Conservation (phyloP, 1,140 invertebrate species). For the Luehdorfia chinensis region DNA sequence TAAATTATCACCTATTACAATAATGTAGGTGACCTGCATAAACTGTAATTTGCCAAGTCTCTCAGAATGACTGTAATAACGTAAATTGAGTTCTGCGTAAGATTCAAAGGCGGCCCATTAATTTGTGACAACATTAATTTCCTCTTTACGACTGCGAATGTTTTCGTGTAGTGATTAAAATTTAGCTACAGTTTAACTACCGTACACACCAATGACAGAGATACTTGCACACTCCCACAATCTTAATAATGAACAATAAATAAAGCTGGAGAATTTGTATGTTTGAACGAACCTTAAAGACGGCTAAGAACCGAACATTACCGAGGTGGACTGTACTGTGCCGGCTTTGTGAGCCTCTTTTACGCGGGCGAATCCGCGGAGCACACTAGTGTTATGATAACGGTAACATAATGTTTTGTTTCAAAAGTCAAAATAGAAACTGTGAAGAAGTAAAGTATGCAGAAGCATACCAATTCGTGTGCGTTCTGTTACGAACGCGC, state of each 20-base stretch:
- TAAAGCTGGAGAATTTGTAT: not conserved
- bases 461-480: no score
- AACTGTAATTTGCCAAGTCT: not conserved
- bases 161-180: slow-evolving; percentile 37
- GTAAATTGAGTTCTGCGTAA: slow-evolving; percentile 36
- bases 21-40: not conserved
- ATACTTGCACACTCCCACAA: not conserved
- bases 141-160: slow-evolving; percentile 42
- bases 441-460: no score
- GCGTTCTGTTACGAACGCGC: no score
- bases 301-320: no score
- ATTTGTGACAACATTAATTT: slow-evolving; percentile 46
- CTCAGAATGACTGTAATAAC: slow-evolving; percentile 29
- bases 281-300: not conserved
- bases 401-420: no score
- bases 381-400: no score
- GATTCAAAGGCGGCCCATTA: slow-evolving; percentile 31
- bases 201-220: not conserved
- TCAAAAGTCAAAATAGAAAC: no score
- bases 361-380: not conserved
- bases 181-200: slow-evolving; percentile 17
- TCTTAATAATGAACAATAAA: not conserved
- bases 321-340: not conserved
- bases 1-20: no score
- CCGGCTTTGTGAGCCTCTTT: not conserved